A percentile compares a stretch with the other conserved stretches of the same genome.
These are phyloP conservation scores for Cottus gobio DNA, from an alignment of 2,113 vertebrate genomes.

Conservation along the genomic window DNA sequence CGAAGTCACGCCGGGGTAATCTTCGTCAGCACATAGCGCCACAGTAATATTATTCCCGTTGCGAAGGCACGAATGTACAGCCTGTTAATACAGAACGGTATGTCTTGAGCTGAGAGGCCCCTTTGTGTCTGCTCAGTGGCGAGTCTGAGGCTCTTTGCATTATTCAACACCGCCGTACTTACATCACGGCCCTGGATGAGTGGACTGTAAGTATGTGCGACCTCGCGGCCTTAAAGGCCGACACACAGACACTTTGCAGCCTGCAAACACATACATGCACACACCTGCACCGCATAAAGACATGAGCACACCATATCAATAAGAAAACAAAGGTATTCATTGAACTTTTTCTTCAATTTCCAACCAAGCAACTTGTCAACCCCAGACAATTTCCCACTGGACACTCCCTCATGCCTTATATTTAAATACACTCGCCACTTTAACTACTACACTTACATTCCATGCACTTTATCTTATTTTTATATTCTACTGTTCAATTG, in stretches of 20 bases:
- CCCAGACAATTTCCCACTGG: too few relatives aligned
- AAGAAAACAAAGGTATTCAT: not conserved
- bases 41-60: not conserved
- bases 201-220: conserved; percentile 51
- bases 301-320: not conserved
- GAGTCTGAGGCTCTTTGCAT: conserved; percentile 63
- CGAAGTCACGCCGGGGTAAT: conserved; percentile 4
- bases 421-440: too few relatives aligned
- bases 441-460: too few relatives aligned
- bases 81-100: conserved; percentile 35
- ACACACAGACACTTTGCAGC: conserved; percentile 20
- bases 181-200: conserved; percentile 52
- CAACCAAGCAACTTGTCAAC: too few relatives aligned
- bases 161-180: conserved; percentile 69
- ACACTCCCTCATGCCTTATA: too few relatives aligned
- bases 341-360: not conserved
- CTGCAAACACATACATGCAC: not conserved
- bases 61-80: conserved; percentile 39
- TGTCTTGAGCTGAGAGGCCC: conserved; percentile 61
- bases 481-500: too few relatives aligned
- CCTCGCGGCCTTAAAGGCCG: conserved; percentile 35
- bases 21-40: conserved; percentile 18
- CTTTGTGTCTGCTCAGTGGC: conserved; percentile 61
- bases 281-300: not conserved
- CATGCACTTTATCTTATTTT: too few relatives aligned